These are phyloP conservation scores for Excalfactoria chinensis DNA, from an alignment of 2,113 vertebrate species.

Conservation along the genomic window DNA sequence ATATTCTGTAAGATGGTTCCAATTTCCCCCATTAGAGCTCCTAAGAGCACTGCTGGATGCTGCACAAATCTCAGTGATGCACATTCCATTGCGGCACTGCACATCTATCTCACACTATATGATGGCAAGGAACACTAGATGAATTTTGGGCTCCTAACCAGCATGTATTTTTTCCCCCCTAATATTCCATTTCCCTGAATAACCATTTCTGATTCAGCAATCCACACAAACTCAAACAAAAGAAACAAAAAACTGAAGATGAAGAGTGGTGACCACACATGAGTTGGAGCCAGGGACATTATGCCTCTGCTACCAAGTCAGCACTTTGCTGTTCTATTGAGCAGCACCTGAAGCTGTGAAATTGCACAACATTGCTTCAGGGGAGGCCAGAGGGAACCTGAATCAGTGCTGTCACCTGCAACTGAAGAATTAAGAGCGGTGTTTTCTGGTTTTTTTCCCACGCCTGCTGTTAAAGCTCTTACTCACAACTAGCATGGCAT, in stretches of 20 bases:
- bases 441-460: background rate
- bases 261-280: rapidly evolving
- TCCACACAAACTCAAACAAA: background rate
- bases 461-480: background rate
- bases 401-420: background rate
- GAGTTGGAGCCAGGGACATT: background rate
- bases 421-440: background rate
- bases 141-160: background rate
- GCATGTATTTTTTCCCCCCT: rapidly evolving
- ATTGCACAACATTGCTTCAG: background rate
- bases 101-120: background rate
- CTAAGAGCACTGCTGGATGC: background rate
- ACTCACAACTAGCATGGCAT: background rate
- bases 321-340: background rate
- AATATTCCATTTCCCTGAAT: background rate
- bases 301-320: background rate
- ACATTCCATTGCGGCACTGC: background rate
- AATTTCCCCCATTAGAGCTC: background rate
- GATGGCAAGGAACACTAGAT: rapidly evolving
- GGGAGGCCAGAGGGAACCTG: background rate
- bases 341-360: background rate
- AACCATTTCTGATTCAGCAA: background rate
- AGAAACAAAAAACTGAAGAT: background rate
- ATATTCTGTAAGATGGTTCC: background rate
- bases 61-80: background rate